Conservation (phyloP, 2,113 vertebrate species). For the Manacus vitellinus region DNA sequence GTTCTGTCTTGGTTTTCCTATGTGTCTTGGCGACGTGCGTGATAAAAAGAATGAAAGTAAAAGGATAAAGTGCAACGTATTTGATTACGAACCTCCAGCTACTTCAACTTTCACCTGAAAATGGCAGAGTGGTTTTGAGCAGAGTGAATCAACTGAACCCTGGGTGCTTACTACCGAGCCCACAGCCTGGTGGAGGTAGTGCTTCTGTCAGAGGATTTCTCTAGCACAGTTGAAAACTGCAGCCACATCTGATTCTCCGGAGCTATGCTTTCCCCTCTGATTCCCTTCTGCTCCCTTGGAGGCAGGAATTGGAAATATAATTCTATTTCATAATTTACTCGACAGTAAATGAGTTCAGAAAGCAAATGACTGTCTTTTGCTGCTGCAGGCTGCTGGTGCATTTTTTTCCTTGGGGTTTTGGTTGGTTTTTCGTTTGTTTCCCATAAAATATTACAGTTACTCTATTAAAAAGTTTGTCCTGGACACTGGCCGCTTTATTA, state of each 20-base stretch:
- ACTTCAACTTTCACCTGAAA: not conserved
- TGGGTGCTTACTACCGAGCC: not conserved
- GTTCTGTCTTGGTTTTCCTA: not conserved
- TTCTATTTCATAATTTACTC: not conserved
- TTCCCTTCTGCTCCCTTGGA: not conserved
- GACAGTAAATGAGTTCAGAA: not conserved
- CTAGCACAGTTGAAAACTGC: not conserved
- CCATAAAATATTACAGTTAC: not conserved
- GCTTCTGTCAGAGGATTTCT: not conserved
- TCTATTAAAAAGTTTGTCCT: not conserved
- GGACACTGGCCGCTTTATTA: not conserved
- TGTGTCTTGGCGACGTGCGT: not conserved
- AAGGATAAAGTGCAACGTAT: accelerated
- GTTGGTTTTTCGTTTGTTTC: no score
- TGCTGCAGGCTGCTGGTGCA: not conserved
- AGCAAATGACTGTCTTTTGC: not conserved
- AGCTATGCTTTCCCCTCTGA: not conserved
- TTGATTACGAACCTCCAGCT: not conserved
- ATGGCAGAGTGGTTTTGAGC: not conserved
- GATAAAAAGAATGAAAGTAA: not conserved
- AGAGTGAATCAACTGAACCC: not conserved
- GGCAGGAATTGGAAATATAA: not conserved
- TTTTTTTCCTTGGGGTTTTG: not conserved
- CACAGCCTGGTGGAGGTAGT: not conserved
- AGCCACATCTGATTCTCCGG: not conserved